Base-by-base conservation (phyloP, 1,140 invertebrate species). In the Cyclargus thomasi region DNA sequence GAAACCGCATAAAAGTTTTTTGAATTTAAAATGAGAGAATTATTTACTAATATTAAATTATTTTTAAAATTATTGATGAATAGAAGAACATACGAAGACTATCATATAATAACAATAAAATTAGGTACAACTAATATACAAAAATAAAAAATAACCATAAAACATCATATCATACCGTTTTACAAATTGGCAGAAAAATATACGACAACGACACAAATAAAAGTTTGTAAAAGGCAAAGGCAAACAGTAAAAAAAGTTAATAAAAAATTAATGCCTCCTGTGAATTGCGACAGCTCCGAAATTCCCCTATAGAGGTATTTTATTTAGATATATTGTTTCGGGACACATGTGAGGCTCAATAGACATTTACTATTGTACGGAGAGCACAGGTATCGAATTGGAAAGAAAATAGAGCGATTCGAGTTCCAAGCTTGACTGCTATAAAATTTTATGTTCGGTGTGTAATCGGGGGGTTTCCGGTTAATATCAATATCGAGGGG, bases 321-420 rank as follows among this genome's bases (percentile, higher is more conserved):
- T 86, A 86, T 83, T 84, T 84, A 83, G 78, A 85, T 85, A 88
- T 84, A 88, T 88, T 86, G 83, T 85, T 85, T 79, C 70, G 77
- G 77, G 78, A 77, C 77, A 79, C 75, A 81, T 70, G 70, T 65
- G 77, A 77, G 67, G 70, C 80, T 73, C 73, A 63, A 78, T 83
- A 79, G 73, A 78, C 75, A 70, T 74, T 75, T 67, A 73, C 71
- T 68, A 68, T 67, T 76, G 68, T 73, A 70, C 67, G 67, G 65
- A 75, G 65, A 75, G 72, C 69, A 59, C 70, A 75, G 80, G 81
- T 81, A 82, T 81, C 77, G 79, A 79, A 75, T 79, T 74, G 75
- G 67, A 70, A 68, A 66, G 36, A 47, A 65, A 70, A 67, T 21
- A 65, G 63, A 65, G 68, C 53, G 62, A 67, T 74, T 71, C 69